These are phyloP conservation scores for Aurelia coerulea DNA, from an alignment of 30 jellyfish, hydroid and myxozoan species.

Conservation along the genomic window DNA sequence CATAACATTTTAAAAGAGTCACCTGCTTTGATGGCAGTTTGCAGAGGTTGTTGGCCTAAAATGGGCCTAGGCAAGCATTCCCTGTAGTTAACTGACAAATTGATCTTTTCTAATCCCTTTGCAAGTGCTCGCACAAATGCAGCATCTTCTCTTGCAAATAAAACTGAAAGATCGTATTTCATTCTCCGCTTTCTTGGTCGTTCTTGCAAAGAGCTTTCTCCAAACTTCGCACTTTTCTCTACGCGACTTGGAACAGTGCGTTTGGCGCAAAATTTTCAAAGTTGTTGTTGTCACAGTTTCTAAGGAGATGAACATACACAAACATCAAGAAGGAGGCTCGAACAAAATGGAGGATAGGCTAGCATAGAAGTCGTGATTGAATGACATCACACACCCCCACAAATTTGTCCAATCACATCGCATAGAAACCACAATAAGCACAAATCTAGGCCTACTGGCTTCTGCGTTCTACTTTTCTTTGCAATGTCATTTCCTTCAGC, in stretches of 20 bases:
- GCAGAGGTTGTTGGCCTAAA: not conserved
- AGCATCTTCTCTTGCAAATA: conserved; percentile 67
- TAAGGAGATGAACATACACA: not conserved
- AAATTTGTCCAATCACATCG: too few species aligned
- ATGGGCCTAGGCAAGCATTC: conserved; percentile 48
- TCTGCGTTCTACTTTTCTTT: too few species aligned
- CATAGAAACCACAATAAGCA: too few species aligned
- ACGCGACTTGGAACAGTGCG: not conserved
- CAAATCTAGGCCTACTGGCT: too few species aligned
- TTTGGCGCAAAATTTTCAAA: conserved; percentile 4
- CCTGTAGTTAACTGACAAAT: conserved; percentile 48
- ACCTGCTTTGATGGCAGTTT: conserved; percentile 36
- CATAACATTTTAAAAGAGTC: too few species aligned
- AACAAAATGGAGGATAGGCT: too few species aligned
- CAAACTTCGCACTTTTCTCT: too few species aligned
- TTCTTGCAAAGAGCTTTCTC: too few species aligned
- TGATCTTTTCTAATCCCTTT: conserved; percentile 26
- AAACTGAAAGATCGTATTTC: conserved; percentile 65
- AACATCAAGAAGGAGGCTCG: too few species aligned
- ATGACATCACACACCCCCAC: too few species aligned
- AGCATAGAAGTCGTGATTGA: too few species aligned
- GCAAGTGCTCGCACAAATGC: conserved; percentile 51
- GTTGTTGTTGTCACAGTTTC: not conserved
- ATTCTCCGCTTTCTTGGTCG: not conserved
- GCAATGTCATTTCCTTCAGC: too few species aligned